Evolutionary conservation across 2,797 vertebrate species (phyloP).

Genomic region (Sorex maritimensis): DNA sequence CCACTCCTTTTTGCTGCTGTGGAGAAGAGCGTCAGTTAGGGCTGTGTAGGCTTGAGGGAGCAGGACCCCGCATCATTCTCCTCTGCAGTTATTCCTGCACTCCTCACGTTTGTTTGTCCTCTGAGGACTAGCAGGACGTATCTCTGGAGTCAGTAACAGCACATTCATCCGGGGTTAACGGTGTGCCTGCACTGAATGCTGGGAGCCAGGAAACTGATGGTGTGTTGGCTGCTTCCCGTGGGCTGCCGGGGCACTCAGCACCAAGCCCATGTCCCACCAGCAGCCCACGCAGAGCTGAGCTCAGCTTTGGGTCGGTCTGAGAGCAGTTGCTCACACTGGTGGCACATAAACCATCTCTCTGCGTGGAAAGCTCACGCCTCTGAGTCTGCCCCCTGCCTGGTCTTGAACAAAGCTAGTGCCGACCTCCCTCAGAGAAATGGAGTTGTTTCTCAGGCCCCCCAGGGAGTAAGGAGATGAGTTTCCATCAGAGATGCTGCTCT

Average conservation of each 20-base stretch:
- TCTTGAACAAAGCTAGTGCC: conserved; percentile 21
- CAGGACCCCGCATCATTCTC: background rate
- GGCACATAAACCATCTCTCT: background rate
- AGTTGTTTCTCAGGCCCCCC: conserved; percentile 10
- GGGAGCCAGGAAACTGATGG: background rate
- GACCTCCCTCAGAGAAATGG: conserved; percentile 37
- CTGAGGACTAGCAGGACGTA: background rate
- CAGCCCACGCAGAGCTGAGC: background rate
- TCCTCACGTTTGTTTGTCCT: background rate
- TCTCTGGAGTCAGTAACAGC: background rate
- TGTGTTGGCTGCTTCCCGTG: conserved; percentile 4
- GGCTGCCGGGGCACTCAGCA: conserved; percentile 24
- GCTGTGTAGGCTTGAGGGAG: background rate
- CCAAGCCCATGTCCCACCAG: background rate
- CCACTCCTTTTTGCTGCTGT: background rate
- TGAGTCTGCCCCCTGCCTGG: background rate
- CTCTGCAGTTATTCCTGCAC: background rate
- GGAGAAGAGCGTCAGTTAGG: background rate
- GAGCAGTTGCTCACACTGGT: background rate
- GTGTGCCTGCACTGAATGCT: background rate
- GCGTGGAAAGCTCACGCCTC: background rate
- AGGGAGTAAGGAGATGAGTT: conserved; percentile 11
- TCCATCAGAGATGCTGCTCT: background rate
- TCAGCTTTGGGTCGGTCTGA: background rate
- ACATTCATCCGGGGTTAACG: background rate